Conservation (phyloP, 1,140 invertebrate genomes). For the Pseudomyrmex gracilis region DNA sequence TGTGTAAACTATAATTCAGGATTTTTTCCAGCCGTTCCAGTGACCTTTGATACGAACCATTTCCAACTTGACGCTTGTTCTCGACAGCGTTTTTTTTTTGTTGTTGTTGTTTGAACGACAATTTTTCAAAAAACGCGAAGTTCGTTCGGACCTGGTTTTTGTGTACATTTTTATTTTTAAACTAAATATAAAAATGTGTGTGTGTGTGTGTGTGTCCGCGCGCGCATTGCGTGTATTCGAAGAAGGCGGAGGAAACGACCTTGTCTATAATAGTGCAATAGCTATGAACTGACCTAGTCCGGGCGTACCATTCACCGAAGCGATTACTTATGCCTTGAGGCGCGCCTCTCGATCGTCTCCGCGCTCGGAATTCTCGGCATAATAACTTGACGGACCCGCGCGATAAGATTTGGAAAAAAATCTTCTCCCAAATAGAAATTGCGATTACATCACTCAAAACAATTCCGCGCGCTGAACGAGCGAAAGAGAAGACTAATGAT, state of each 20-base stretch:
- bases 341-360: constrained; percentile 23
- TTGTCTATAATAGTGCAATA: constrained; percentile 75
- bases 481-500: too few relatives aligned
- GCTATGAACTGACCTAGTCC: constrained; percentile 75
- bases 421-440: too few relatives aligned
- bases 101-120: background rate
- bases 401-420: too few relatives aligned
- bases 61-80: background rate
- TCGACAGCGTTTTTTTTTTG: background rate
- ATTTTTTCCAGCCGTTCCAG: constrained; percentile 58
- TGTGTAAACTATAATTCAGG: constrained; percentile 52
- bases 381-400: background rate
- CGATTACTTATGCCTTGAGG: constrained; percentile 60
- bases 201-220: too few relatives aligned
- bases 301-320: constrained; percentile 76
- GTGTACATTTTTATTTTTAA: constrained; percentile 27
- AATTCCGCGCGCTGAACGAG: too few relatives aligned
- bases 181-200: constrained; percentile 27
- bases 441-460: too few relatives aligned
- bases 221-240: constrained; percentile 20
- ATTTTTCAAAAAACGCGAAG: constrained; percentile 44
- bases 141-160: background rate
- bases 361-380: constrained; percentile 7
- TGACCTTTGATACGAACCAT: constrained; percentile 15
- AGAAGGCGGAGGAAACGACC: constrained; percentile 69